phyloP scores from a whole-genome alignment of 2,797 vertebrate species.

The Heterohyrax brucei region DNA sequence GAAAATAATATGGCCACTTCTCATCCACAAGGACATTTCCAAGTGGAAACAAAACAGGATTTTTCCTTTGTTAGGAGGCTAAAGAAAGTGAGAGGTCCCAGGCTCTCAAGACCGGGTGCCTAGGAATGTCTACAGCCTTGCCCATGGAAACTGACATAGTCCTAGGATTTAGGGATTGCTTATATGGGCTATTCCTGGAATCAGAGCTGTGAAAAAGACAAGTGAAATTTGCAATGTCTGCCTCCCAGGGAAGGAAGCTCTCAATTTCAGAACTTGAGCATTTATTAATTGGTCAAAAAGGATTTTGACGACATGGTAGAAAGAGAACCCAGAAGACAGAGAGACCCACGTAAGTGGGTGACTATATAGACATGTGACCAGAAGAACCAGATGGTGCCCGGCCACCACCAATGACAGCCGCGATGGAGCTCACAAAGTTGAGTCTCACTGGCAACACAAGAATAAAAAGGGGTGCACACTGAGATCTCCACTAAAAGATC shows the following conservation, averaged over 20 bases:
- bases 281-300: neutral
- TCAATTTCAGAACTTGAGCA: neutral
- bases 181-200: neutral
- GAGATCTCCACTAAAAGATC: too few relatives aligned
- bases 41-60: neutral
- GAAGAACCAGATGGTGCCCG: too few relatives aligned
- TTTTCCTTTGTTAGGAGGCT: neutral
- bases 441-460: too few relatives aligned
- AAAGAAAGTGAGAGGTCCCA: neutral
- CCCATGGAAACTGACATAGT: neutral
- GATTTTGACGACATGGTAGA: too few relatives aligned
- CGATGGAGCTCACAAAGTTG: too few relatives aligned
- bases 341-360: too few relatives aligned
- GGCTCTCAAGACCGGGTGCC: neutral
- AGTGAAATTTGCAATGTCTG: neutral
- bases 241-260: neutral
- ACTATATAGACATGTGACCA: too few relatives aligned
- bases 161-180: neutral
- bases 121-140: neutral
- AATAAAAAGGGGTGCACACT: too few relatives aligned
- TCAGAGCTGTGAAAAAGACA: neutral
- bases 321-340: too few relatives aligned
- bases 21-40: neutral
- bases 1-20: neutral
- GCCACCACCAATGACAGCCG: too few relatives aligned